Percentiles rank a stretch among this genome's conserved stretches.
phyloP scores from a whole-genome alignment of 2,888 invertebrate species.

The Cremastinae sp. region DNA sequence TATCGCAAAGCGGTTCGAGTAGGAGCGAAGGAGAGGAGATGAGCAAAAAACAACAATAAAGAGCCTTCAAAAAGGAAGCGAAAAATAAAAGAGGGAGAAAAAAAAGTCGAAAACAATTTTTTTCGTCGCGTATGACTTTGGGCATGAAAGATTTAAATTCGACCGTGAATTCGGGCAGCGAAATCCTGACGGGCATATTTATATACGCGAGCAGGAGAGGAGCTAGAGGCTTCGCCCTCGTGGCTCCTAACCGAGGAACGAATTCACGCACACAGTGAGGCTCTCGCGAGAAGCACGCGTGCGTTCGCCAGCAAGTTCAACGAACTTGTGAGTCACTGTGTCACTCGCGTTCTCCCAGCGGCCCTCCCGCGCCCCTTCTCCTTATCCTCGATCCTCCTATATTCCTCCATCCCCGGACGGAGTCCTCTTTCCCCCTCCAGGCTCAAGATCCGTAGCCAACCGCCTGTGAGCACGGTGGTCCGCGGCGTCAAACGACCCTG shows the following conservation, averaged over 20 bases:
- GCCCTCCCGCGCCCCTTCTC: conserved; percentile 19
- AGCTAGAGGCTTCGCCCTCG: not conserved
- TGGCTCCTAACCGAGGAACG: not conserved
- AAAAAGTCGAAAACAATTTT: not conserved
- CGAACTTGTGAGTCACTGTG: conserved; percentile 64
- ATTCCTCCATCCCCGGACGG: conserved; percentile 5
- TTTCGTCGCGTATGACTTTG: not conserved
- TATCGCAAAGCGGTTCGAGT: too few species aligned
- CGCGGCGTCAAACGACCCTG: conserved; percentile 58
- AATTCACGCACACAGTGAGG: conserved; percentile 23
- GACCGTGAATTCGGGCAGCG: conserved; percentile 40
- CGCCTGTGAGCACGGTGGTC: conserved; percentile 54
- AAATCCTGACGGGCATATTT: conserved; percentile 27
- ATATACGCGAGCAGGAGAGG: conserved; percentile 1
- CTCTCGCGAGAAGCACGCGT: conserved; percentile 56
- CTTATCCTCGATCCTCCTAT: conserved; percentile 1
- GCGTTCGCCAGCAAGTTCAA: conserved; percentile 63
- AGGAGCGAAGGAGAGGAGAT: too few species aligned
- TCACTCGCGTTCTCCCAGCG: conserved; percentile 56
- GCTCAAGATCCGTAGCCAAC: conserved; percentile 9
- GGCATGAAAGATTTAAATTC: conserved; percentile 14
- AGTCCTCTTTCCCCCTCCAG: not conserved
- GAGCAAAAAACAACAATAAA: too few species aligned
- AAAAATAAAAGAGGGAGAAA: not conserved
- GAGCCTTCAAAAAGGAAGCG: not conserved